A percentile compares a stretch with the other conserved stretches of the same genome.
phyloP scores from a whole-genome alignment of 2,888 invertebrate species.

The Sycophila texana region DNA sequence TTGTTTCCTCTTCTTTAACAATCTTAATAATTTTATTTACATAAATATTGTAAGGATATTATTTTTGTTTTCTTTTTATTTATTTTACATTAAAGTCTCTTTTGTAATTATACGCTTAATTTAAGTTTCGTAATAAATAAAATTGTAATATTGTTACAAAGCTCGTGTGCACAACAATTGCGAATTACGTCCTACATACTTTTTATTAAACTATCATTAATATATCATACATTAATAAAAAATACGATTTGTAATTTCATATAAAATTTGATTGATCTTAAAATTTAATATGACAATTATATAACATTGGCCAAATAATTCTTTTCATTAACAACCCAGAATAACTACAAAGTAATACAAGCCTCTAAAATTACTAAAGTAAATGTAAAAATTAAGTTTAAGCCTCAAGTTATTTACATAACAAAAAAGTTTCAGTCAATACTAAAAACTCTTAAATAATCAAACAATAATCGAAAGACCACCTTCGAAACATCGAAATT shows the following conservation, averaged over 20 bases:
- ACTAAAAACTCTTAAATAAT: too few species aligned
- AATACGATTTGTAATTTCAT: too few species aligned
- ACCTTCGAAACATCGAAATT: neutral
- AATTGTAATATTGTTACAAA: neutral
- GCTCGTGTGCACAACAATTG: neutral
- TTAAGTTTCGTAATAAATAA: slow-evolving; percentile 24
- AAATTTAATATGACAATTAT: too few species aligned
- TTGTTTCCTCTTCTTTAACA: slow-evolving; percentile 15
- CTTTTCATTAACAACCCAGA: too few species aligned
- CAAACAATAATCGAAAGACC: too few species aligned
- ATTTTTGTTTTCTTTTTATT: slow-evolving; percentile 41
- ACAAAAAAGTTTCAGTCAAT: too few species aligned
- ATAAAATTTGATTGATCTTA: too few species aligned
- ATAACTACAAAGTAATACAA: too few species aligned
- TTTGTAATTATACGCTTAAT: slow-evolving; percentile 25
- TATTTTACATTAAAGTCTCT: slow-evolving; percentile 25
- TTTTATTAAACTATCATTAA: slow-evolving; percentile 7
- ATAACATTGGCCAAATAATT: too few species aligned
- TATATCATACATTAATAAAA: neutral
- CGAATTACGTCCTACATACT: neutral
- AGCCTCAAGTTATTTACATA: too few species aligned
- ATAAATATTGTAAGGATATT: slow-evolving; percentile 33
- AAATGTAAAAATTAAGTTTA: too few species aligned
- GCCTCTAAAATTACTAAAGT: too few species aligned
- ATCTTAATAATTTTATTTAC: slow-evolving; percentile 29